Evolutionary conservation across 2,113 vertebrate genomes (phyloP), one percentile per base, ranked within the genome.

Genomic region (Nicator chloris): DNA sequence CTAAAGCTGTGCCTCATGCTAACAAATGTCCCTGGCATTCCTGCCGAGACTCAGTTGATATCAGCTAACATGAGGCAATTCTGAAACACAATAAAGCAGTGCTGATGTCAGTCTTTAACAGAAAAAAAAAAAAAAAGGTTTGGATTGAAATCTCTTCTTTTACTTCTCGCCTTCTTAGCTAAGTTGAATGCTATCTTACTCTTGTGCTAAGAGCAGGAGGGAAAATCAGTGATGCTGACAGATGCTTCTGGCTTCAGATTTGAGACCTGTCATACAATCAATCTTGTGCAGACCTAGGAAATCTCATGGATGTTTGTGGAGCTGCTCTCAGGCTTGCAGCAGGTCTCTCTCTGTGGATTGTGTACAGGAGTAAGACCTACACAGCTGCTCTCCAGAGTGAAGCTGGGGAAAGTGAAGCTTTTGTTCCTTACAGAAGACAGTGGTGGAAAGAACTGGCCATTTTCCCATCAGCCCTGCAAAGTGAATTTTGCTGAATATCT

Each of bases 1-100:
- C 93, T 96, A 70, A 92, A 95, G 94, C 96, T 96, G 85, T 93
- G 95, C 90, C 90, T 95, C 79, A 5, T 81, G 68, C 78, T 90
- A 94, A 88, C 94, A 91, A 96, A 95, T 93, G 92, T 77, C 88
- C 64, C 92, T 94, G 94, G 93, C 92, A 49, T 50, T 73, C 76
- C 82, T 92, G 71, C 94, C 60, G 17, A 85, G 93, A 51, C 76
- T 95, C 31, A 2, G 68, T 56, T 83, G 60, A 75, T 88, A 92
- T 47, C 92, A 90, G 68, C 79, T 81, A 92, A 88, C 75, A 80
- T 94, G 87, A 90, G 88, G 72, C 95, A 90, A 11, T 95, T 94
- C 69, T 96, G 90, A 53, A 90, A 75, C 49, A 44, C 47, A 44
- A 39, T 73, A 81, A 88, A 94, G 90, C 72, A 83, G 23, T 39